Base-by-base conservation (phyloP, 1,140 invertebrate species). In the Caenorhabditis brenneri region DNA sequence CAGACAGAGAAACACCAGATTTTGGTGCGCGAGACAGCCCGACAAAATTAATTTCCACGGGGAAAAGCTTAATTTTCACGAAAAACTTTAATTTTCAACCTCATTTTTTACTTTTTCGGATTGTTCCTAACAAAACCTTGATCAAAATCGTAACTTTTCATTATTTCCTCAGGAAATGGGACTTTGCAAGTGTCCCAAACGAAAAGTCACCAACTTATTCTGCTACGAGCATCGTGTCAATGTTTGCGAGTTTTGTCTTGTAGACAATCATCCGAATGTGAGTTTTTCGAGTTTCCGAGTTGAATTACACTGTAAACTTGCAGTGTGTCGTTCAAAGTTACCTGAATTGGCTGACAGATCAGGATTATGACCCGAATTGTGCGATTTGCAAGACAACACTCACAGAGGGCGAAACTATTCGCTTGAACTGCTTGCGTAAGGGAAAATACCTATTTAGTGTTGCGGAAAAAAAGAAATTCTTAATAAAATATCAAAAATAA, bases 261-360 rank as follows among this genome's bases (percentile, higher is more conserved):
- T 98, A 39, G 94, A 95, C 87, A 96, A 95, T 91, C 97, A 99
- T 92, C 94, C 95, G 36, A 96, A 96, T 93, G 96, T 98, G 94
- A 92, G 88, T 88, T 69, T 84, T 82, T 83, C n/a, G 7, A n/a
- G 33, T 29, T 49, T n/a, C 49, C 4, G 2, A 60, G 89, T 88
- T 86, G 85, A 91, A 90, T n/a, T 15, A 79, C 5, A 53, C 10
- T 9, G 19, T 19, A 80, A 33, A 81, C 27, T 93, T 93, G 86
- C 91, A 98, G 96, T 99, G 97, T 91, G 94, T 98, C 86, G 96
- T 99, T 48, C 96, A 98, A 91, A 98, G 96, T 2, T 99, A 99
- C 92, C 91, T 98, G 65, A 94, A 96, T 91, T 99, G 97, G 97
- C 93, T 99, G 55, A 95, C 97, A 92, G 97, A 99, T 91, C 96